Percentiles rank a stretch among this genome's conserved stretches.
phyloP scores from a whole-genome alignment of 1,140 invertebrate species.

The Rhyacophila brunnea region DNA sequence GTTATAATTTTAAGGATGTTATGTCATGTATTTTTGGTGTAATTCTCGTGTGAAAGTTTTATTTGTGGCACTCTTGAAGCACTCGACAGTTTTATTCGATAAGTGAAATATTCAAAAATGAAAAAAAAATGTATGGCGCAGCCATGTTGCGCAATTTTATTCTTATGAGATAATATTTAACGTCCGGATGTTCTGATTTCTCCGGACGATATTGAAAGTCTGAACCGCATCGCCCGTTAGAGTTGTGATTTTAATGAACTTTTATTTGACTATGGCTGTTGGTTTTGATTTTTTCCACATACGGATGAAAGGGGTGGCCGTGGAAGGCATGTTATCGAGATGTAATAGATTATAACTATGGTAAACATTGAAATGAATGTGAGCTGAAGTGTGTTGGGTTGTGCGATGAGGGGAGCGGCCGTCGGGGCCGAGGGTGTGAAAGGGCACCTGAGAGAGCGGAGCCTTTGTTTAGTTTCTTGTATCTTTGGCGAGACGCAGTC shows the following conservation, averaged over 20 bases:
- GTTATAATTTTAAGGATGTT: slow-evolving; percentile 36
- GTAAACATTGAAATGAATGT: slow-evolving; percentile 14
- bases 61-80: slow-evolving; percentile 24
- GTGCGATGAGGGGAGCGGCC: background rate
- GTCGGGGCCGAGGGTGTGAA: too few relatives aligned
- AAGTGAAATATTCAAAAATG: background rate
- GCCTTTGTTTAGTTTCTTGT: background rate
- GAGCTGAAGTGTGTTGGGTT: background rate
- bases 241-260: slow-evolving; percentile 33
- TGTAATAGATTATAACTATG: slow-evolving; percentile 15
- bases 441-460: too few relatives aligned
- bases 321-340: background rate
- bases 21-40: slow-evolving; percentile 29
- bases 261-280: slow-evolving; percentile 34
- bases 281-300: slow-evolving; percentile 16
- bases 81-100: too few relatives aligned
- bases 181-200: slow-evolving; percentile 3
- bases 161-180: background rate
- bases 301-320: slow-evolving; percentile 2
- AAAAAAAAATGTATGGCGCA: background rate
- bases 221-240: slow-evolving; percentile 28
- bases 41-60: slow-evolving; percentile 32
- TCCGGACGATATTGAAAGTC: slow-evolving; percentile 24
- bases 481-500: slow-evolving; percentile 7
- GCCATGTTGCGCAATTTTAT: background rate